Base-by-base conservation (phyloP, 2,113 vertebrate genomes). In the Cavia aperea region DNA sequence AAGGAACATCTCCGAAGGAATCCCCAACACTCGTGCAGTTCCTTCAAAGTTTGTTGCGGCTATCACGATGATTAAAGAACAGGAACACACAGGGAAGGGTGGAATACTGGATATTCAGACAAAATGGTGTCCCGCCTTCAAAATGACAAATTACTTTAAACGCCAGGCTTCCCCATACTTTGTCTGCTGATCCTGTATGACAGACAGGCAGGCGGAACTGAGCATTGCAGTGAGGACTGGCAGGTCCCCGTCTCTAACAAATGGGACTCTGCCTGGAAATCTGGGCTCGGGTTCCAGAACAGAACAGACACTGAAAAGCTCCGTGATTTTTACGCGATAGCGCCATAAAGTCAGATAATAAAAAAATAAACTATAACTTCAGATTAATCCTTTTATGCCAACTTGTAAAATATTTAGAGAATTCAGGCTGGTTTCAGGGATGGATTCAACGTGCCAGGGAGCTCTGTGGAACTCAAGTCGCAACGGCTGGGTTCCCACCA, bases 341-440 rank as follows among this genome's bases (percentile, higher is more conserved):
- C 12, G 33, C 65, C 91, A 95, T 95, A 96, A 96, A 97, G 89
- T 58, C 89, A 96, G 94, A 95, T 16, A 88, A 94, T 93, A 96
- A 96, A 97, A 56, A 91, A 86, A 90, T 46, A 92, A 92, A 84
- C 7, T 90, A 54, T 89, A 93, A 96, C 92, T 97, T 96, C 89
- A 94, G 94, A 96, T 97, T 81, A 97, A 97, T 97, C 95, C 87
- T 97, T 97, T 96, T 92, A 96, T 95, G 93, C 79, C 97, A 98
- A 95, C 95, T 87, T 92, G 60, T 97, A 94, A 97, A 98, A 94
- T 58, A 96, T 96, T 97, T 95, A 96, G 92, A 94, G 96, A 87
- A 96, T 92, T 83, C 43, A 49, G 92, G 93, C 94, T n/a, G 2
- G 94, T 93, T 96, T 97, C 95, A 92, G 92, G 95, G 96, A 96